These are phyloP conservation scores for Cephalophus harveyi DNA, from an alignment of 2,113 vertebrate genomes.

Conservation along the genomic window DNA sequence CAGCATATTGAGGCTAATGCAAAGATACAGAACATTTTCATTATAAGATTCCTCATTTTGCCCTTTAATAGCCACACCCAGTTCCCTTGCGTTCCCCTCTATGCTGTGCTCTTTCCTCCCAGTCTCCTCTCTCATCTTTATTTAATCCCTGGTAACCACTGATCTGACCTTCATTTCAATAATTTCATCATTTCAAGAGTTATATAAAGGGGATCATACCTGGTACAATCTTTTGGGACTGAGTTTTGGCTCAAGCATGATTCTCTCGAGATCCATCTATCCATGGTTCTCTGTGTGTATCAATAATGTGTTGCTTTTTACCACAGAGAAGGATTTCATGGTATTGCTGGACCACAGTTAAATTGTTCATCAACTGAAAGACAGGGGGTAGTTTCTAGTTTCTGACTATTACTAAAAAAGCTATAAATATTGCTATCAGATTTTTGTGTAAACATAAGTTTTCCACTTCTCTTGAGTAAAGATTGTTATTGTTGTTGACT, in stretches of 20 bases:
- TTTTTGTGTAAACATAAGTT: background rate
- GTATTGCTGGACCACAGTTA: background rate
- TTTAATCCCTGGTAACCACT: background rate
- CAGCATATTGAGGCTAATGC: accelerated
- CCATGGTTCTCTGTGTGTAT: background rate
- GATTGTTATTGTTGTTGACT: background rate
- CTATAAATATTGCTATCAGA: background rate
- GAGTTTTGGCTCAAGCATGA: background rate
- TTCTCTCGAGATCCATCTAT: background rate
- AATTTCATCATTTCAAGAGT: background rate
- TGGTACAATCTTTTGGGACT: background rate
- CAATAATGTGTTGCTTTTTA: background rate
- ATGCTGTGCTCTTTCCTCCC: background rate
- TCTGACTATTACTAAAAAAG: background rate
- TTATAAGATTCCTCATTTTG: background rate
- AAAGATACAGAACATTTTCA: background rate
- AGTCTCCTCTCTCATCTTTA: background rate
- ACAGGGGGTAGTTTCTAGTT: background rate
- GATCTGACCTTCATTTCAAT: background rate
- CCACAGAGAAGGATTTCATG: background rate
- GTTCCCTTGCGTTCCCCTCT: background rate
- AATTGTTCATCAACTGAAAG: background rate
- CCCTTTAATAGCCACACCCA: background rate
- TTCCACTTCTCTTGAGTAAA: background rate
- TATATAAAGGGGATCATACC: background rate